Base-by-base conservation (phyloP, 1,140 invertebrate genomes). In the Zaprionus vittiger region DNA sequence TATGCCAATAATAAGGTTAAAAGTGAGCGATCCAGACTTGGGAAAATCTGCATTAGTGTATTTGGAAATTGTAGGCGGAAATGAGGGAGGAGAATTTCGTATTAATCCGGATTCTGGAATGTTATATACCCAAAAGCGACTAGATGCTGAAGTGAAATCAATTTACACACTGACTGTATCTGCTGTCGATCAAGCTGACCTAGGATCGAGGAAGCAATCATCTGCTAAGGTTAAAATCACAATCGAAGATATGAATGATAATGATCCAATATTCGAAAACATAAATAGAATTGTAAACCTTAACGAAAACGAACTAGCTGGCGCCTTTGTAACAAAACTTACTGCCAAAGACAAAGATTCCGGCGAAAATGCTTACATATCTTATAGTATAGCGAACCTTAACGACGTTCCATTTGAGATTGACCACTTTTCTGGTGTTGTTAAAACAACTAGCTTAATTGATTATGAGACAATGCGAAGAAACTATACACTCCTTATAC, bases 361-460 rank as follows among this genome's bases (percentile, higher is more conserved):
- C 4, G 98, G 97, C 2, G 98, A 99, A 87, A 99, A 99, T 93
- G 97, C 97, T 15, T 98, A 98, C 93, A 96, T 99, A 78, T 98
- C 97, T 0, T 99, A 98, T 94, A 97, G 97, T 73, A 96, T 99
- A 80, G 97, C 97, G 24, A 98, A 99, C 93, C 93, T 98, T 14
- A 96, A 96, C 80, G 95, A 96, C 41, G 96, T 98, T 4, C 98
- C 98, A 24, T 99, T 99, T 93, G 97, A 98, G 79, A 98, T 99
- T 61, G 98, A 99, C 89, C 97, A 97, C 81, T 99, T 99, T 92
- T 97, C 96, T 7, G 99, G 99, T 0, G 94, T 96, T 15, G 95
- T 99, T 1, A 95, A 94, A 82, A 98, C 97, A 1, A 97, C 96
- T 0, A 95, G 96, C 77, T 92, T 97, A 5, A 93, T 99, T 28